Base-by-base conservation (phyloP, 2,113 vertebrate genomes). In the Lophura nycthemera region DNA sequence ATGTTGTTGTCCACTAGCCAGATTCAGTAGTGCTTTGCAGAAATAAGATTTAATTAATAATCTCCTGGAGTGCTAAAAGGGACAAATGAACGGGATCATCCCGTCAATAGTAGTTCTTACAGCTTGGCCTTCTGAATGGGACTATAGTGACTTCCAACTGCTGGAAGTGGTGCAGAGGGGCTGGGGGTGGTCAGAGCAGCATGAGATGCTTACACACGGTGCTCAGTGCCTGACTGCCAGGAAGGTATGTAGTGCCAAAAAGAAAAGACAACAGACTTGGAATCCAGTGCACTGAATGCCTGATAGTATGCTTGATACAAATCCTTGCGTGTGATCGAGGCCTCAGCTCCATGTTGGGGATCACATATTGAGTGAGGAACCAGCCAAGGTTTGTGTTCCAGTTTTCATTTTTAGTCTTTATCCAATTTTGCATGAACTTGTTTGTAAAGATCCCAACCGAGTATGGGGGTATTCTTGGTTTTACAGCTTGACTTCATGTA, bases 11-110 rank as follows among this genome's bases (percentile, higher is more conserved):
- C 83, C 66, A 24, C 61, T 75, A 82, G 43, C 22, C 30, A 50
- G 54, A 40, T 89, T 66, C 72, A 90, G 69, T 67, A 71, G 40
- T 5, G 45, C 29, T 92, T 94, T 83, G 59, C 43, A 59, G 81
- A 92, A 57, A 16, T 22, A n/a, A 10, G 10, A 22, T 38, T 78
- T 42, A 83, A 66, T 75, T 64, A 63, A 21, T 45, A 84, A 40
- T 56, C 42, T 36, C 48, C 64, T 47, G 52, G 20, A 43, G 19
- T 65, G 43, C 66, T 87, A 64, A 61, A 71, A 80, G 48, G 64
- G 30, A 42, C 20, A 89, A 70, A 57, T 36, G 40, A 38, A 57
- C 34, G 65, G 61, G 14, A 72, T 38, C 13, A 61, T 56, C 40
- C 40, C 13, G 24, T 52, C 75, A 85, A 82, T 61, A 59, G n/a